Conservation (phyloP, 2,797 vertebrate species). For the Manis crassicaudata region DNA sequence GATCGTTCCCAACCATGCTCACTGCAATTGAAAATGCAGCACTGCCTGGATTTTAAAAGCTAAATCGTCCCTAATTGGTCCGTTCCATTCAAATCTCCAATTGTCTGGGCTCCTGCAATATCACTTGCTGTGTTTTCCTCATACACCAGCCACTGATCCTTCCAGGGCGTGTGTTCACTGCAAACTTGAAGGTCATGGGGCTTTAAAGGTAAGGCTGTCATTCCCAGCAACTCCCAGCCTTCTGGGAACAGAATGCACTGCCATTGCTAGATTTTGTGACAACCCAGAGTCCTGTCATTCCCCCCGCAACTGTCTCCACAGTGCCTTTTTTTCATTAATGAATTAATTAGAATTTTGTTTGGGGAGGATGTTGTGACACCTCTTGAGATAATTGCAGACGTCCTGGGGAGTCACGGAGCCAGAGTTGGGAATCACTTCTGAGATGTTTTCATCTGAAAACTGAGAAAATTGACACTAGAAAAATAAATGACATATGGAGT, state of each 20-base stretch:
- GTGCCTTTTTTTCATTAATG: conserved; percentile 49
- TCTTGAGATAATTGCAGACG: conserved; percentile 52
- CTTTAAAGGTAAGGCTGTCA: not conserved
- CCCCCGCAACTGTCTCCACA: not conserved
- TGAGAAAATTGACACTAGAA: conserved; percentile 56
- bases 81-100: not conserved
- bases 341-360: conserved; percentile 60
- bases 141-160: not conserved
- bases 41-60: not conserved
- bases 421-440: not conserved
- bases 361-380: conserved; percentile 27
- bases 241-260: not conserved
- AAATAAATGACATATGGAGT: conserved; percentile 52
- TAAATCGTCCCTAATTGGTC: not conserved
- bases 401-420: conserved; percentile 25
- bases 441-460: conserved; percentile 56
- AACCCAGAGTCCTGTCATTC: not conserved
- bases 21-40: conserved; percentile 1
- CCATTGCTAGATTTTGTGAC: conserved; percentile 5
- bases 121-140: not conserved
- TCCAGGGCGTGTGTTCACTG: not conserved
- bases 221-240: not conserved
- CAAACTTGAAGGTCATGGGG: not conserved
- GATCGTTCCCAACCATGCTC: not conserved
- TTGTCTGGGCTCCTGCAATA: not conserved